A percentile compares a stretch with the other conserved stretches of the same genome.
Evolutionary conservation across 2,113 vertebrate genomes (phyloP).

Genomic region (Noturus placidus): DNA sequence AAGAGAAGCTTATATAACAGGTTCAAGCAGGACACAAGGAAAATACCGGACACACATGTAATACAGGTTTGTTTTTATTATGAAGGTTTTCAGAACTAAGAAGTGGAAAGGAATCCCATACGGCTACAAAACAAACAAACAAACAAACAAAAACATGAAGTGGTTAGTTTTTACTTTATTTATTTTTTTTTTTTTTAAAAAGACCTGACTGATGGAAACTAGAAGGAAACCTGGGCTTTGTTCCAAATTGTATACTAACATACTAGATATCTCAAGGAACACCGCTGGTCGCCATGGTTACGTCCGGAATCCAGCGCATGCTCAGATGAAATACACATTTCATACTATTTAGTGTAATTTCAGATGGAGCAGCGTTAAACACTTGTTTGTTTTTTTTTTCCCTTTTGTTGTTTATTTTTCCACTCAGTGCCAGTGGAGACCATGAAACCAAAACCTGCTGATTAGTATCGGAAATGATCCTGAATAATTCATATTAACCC

Average conservation of each 20-base stretch:
- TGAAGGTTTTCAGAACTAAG: neutral
- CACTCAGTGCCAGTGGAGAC: slow-evolving; percentile 3
- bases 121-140: neutral
- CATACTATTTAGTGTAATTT: neutral
- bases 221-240: neutral
- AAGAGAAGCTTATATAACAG: neutral
- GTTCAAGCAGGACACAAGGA: neutral
- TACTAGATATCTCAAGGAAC: neutral
- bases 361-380: neutral
- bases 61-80: neutral
- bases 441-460: slow-evolving; percentile 48
- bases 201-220: neutral
- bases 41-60: neutral
- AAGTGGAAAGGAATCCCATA: neutral
- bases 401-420: neutral
- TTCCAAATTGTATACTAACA: neutral
- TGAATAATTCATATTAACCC: slow-evolving; percentile 61
- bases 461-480: slow-evolving; percentile 15
- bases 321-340: neutral
- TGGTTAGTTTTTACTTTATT: too few relatives aligned
- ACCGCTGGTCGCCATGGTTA: slow-evolving; percentile 14
- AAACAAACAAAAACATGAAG: too few relatives aligned
- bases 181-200: too few relatives aligned
- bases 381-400: neutral
- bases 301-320: neutral